phyloP scores from a whole-genome alignment of 2,888 invertebrate species.

The Dryobotodes eremita region DNA sequence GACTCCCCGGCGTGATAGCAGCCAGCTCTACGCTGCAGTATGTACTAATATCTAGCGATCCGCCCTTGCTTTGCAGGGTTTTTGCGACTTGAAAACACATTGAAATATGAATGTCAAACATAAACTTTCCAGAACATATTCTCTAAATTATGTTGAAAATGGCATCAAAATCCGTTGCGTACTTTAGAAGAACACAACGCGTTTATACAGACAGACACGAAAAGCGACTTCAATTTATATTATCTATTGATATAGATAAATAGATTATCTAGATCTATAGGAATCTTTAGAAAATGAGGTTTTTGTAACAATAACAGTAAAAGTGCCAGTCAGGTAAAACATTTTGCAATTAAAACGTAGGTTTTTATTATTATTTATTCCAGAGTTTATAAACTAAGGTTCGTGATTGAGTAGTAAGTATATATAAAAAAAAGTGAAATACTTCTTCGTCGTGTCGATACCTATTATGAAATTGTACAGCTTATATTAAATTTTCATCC shows the following conservation, averaged over 20 bases:
- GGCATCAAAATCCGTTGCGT: too few species aligned
- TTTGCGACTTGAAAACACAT: too few species aligned
- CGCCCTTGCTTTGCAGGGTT: too few species aligned
- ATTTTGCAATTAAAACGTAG: background rate
- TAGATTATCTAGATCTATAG: conserved; percentile 1
- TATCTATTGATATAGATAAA: background rate
- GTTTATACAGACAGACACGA: background rate
- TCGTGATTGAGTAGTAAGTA: background rate
- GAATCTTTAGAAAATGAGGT: background rate
- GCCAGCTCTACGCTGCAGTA: too few species aligned
- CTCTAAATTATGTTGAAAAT: too few species aligned
- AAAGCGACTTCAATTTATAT: background rate
- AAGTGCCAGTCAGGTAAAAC: too few species aligned
- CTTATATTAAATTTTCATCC: background rate
- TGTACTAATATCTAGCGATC: too few species aligned
- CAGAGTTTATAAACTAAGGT: background rate
- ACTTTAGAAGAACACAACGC: too few species aligned
- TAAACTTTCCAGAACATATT: too few species aligned
- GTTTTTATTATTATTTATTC: background rate
- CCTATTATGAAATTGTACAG: too few species aligned
- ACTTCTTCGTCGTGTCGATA: background rate
- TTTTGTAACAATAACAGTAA: background rate
- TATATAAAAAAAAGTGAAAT: background rate
- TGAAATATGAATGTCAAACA: too few species aligned
- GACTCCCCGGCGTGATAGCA: too few species aligned